A percentile compares a stretch with the other conserved stretches of the same genome.
phyloP scores from a whole-genome alignment of 2,797 vertebrate species.

The Discoglossus pictus region DNA sequence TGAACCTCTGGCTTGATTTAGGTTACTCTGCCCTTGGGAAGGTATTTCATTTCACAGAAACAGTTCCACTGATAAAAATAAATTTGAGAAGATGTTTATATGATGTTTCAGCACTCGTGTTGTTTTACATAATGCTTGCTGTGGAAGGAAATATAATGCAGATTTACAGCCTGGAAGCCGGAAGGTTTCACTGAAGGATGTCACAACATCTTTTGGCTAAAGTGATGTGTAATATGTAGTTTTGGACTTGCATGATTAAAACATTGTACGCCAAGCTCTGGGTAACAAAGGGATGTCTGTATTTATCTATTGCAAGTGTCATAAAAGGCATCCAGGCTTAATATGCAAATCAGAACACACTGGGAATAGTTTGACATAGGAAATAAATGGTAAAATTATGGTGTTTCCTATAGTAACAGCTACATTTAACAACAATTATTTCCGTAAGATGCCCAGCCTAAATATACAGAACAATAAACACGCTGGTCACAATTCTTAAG shows the following conservation, averaged over 20 bases:
- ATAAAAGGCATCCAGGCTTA: too few species aligned
- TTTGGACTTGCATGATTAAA: constrained; percentile 68
- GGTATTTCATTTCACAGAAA: constrained; percentile 50
- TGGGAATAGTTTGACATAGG: too few species aligned
- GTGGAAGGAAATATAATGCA: constrained; percentile 38
- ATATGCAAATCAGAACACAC: too few species aligned
- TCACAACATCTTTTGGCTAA: constrained; percentile 55
- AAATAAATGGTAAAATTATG: too few species aligned
- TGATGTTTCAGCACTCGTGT: neutral
- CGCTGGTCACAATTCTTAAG: too few species aligned
- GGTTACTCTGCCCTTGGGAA: constrained; percentile 53
- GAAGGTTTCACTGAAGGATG: constrained; percentile 56
- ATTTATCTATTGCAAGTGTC: constrained; percentile 10
- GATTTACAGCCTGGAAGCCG: constrained; percentile 39
- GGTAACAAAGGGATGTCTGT: constrained; percentile 64
- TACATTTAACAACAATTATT: too few species aligned
- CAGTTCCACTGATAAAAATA: constrained; percentile 35
- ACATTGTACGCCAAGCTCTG: constrained; percentile 55
- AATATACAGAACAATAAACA: too few species aligned
- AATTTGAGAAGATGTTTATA: constrained; percentile 30
- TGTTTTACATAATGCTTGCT: constrained; percentile 13
- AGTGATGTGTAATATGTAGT: constrained; percentile 60
- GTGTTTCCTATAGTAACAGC: too few species aligned
- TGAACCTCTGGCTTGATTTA: constrained; percentile 55
- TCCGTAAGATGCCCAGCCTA: too few species aligned